Percentiles rank a stretch among this genome's conserved stretches.
Evolutionary conservation across 2,113 vertebrate species (phyloP).

Genomic region (Vulpes ferrilata): DNA sequence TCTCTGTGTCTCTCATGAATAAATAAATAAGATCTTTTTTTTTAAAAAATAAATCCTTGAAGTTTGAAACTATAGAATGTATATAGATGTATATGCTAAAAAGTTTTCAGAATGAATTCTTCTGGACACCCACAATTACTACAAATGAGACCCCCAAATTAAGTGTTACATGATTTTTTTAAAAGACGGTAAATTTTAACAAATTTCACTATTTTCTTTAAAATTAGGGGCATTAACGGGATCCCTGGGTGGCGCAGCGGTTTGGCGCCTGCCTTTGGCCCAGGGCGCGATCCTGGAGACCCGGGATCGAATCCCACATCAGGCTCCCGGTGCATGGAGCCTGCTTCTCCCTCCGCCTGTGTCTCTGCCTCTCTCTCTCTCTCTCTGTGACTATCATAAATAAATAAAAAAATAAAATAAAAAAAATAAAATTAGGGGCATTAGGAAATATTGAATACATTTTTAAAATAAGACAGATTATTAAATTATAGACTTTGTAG

Average conservation of each 20-base stretch:
- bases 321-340: too few species aligned
- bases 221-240: constrained; percentile 3
- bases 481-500: background rate
- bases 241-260: too few species aligned
- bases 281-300: too few species aligned
- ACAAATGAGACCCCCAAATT: background rate
- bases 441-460: background rate
- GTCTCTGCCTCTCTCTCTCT: too few species aligned
- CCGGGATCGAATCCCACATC: too few species aligned
- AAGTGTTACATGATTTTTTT: constrained; percentile 20
- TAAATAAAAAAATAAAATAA: too few species aligned
- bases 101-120: constrained; percentile 22
- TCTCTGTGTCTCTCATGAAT: too few species aligned
- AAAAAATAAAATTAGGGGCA: constrained; percentile 28
- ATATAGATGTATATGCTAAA: background rate
- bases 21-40: too few species aligned
- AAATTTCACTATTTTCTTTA: constrained; percentile 39
- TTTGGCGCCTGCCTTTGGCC: too few species aligned
- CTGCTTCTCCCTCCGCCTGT: too few species aligned
- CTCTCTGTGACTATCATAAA: too few species aligned
- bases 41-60: constrained; percentile 17
- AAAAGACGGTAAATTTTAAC: constrained; percentile 6
- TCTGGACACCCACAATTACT: background rate
- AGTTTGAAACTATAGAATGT: constrained; percentile 21
- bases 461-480: constrained; percentile 41